Evolutionary conservation across 2,113 vertebrate species (phyloP).

Genomic region (Dendropsophus ebraccatus): DNA sequence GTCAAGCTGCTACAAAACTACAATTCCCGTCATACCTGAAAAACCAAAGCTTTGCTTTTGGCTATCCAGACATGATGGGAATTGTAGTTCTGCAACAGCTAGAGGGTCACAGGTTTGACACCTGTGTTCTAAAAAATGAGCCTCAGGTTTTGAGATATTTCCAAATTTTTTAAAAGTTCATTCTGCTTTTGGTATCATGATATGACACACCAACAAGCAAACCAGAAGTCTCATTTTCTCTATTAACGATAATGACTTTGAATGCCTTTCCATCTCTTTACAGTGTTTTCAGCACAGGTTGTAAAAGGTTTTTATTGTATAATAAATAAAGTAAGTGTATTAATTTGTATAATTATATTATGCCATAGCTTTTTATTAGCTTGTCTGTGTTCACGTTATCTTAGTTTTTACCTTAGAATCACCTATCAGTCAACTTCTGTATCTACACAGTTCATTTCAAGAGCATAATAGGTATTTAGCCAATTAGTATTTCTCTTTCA

Average conservation of each 20-base stretch:
- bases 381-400: constrained; percentile 73
- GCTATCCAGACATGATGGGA: too few relatives aligned
- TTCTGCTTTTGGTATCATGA: background rate
- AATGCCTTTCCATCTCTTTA: constrained; percentile 12
- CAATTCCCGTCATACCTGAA: too few relatives aligned
- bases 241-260: background rate
- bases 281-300: constrained; percentile 51
- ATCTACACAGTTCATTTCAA: constrained; percentile 63
- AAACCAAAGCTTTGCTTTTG: too few relatives aligned
- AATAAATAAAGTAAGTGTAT: constrained; percentile 64
- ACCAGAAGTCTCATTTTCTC: background rate
- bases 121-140: too few relatives aligned
- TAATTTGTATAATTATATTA: constrained; percentile 78
- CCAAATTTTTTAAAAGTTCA: too few relatives aligned
- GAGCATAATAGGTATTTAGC: constrained; percentile 65
- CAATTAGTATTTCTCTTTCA: constrained; percentile 56
- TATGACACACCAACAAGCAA: background rate
- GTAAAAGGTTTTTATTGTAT: constrained; percentile 60
- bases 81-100: too few relatives aligned
- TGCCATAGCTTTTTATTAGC: constrained; percentile 72
- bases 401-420: constrained; percentile 68
- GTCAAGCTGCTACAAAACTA: too few relatives aligned
- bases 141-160: too few relatives aligned
- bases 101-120: too few relatives aligned
- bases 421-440: constrained; percentile 62